Conservation (phyloP, 2,113 vertebrate species). For the Acanthochromis polyacanthus region DNA sequence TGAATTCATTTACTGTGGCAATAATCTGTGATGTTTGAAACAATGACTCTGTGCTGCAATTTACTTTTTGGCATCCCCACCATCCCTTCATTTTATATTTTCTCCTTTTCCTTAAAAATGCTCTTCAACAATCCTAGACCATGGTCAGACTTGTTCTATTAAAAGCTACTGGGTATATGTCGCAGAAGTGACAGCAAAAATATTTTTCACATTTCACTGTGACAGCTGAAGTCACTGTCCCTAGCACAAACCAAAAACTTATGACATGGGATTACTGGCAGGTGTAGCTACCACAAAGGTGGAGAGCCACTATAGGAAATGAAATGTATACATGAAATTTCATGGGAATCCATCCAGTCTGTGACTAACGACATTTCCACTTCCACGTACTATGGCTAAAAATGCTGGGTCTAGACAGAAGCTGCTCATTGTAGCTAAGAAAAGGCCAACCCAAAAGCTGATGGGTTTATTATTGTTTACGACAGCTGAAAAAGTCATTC, state of each 20-base stretch:
- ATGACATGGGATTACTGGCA: background rate
- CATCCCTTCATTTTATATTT: conserved; percentile 13
- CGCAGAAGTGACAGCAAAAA: background rate
- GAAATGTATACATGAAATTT: background rate
- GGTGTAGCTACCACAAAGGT: background rate
- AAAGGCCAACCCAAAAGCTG: background rate
- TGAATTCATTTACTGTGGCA: background rate
- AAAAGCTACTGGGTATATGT: background rate
- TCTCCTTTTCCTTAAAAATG: background rate
- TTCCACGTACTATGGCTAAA: no score
- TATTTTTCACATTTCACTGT: background rate
- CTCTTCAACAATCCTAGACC: background rate
- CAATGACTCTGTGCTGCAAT: background rate
- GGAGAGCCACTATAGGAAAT: no score
- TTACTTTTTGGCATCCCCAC: background rate
- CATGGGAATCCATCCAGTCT: background rate
- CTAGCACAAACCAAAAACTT: background rate
- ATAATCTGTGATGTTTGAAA: conserved; percentile 4
- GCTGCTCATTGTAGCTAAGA: background rate
- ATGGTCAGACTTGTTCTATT: background rate
- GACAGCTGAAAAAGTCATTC: background rate
- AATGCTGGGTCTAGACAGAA: background rate
- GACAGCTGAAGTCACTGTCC: background rate
- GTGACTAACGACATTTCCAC: no score
- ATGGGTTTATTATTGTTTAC: background rate